A percentile compares a stretch with the other conserved stretches of the same genome.
phyloP scores from a whole-genome alignment of 2,888 invertebrate species.

The Agrypnus murinus region DNA sequence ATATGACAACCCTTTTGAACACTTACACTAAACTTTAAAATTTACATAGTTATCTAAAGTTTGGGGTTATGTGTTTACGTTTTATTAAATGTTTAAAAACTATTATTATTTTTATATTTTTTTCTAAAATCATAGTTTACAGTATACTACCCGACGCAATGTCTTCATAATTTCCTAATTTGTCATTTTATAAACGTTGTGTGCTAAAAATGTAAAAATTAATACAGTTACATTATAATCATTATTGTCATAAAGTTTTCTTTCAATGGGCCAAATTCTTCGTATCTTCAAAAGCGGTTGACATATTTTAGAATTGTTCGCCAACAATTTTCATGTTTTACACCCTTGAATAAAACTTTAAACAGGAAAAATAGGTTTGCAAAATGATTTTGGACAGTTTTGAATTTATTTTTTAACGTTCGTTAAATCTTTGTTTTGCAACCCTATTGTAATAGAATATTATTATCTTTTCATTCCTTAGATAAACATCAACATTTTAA shows the following conservation, averaged over 20 bases:
- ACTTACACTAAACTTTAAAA: slow-evolving; percentile 25
- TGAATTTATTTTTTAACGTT: not conserved
- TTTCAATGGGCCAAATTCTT: slow-evolving; percentile 20
- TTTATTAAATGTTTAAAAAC: too few relatives aligned
- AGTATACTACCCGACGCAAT: too few relatives aligned
- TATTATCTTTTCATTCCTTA: not conserved
- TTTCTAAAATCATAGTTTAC: too few relatives aligned
- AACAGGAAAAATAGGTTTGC: slow-evolving; percentile 23
- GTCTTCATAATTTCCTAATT: too few relatives aligned
- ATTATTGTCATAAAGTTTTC: slow-evolving; percentile 22
- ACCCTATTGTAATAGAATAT: slow-evolving; percentile 16
- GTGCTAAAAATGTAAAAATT: slow-evolving; percentile 15
- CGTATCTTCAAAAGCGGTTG: slow-evolving; percentile 27
- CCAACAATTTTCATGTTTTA: slow-evolving; percentile 26
- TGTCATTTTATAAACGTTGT: too few relatives aligned
- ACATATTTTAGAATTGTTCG: slow-evolving; percentile 41
- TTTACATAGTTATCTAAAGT: slow-evolving; percentile 22
- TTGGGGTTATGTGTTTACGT: slow-evolving; percentile 28
- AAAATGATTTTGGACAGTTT: slow-evolving; percentile 2
- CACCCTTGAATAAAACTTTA: slow-evolving; percentile 28
- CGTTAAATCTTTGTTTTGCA: slow-evolving; percentile 3
- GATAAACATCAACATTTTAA: slow-evolving; percentile 23
- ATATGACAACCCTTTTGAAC: slow-evolving; percentile 50
- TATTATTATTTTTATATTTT: too few relatives aligned
- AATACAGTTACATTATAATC: slow-evolving; percentile 15